A percentile compares a stretch with the other conserved stretches of the same genome.
Evolutionary conservation across 1,140 invertebrate species (phyloP).

Genomic region (Diabrotica virgifera): DNA sequence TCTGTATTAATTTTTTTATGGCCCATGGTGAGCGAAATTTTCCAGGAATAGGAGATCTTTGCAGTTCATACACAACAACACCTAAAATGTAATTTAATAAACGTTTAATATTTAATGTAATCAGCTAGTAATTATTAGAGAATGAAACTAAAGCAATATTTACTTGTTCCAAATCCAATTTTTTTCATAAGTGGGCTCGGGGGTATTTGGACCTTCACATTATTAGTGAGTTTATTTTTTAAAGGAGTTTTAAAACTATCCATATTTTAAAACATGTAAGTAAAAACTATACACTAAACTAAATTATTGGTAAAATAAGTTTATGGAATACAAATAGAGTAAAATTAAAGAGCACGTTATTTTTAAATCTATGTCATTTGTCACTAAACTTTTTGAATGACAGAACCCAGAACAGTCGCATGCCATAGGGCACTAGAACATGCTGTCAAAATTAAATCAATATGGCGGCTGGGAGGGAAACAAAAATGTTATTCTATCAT

Average conservation of each 20-base stretch:
- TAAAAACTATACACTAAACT: no score
- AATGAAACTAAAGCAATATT: conserved; percentile 26
- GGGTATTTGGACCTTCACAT: conserved; percentile 50
- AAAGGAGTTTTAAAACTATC: conserved; percentile 16
- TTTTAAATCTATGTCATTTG: no score
- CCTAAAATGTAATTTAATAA: conserved; percentile 51
- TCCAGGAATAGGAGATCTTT: conserved; percentile 65
- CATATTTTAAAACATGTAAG: not conserved
- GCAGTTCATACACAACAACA: conserved; percentile 71
- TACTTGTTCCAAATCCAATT: conserved; percentile 75
- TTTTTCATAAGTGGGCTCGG: conserved; percentile 66
- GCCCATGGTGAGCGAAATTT: conserved; percentile 76
- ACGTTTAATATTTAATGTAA: conserved; percentile 6
- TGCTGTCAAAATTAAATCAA: no score
- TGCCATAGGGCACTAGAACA: no score
- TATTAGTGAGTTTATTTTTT: conserved; percentile 1
- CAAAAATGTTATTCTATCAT: no score
- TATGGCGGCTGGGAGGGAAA: no score
- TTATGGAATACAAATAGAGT: no score
- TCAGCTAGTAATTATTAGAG: conserved; percentile 10
- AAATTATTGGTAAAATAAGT: no score
- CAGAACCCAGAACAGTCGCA: no score
- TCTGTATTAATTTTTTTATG: conserved; percentile 66
- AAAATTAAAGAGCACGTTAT: no score
- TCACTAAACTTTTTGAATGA: no score